Evolutionary conservation across 2,113 vertebrate genomes (phyloP), one percentile per base, ranked within the genome.

Genomic region (Lynx canadensis): DNA sequence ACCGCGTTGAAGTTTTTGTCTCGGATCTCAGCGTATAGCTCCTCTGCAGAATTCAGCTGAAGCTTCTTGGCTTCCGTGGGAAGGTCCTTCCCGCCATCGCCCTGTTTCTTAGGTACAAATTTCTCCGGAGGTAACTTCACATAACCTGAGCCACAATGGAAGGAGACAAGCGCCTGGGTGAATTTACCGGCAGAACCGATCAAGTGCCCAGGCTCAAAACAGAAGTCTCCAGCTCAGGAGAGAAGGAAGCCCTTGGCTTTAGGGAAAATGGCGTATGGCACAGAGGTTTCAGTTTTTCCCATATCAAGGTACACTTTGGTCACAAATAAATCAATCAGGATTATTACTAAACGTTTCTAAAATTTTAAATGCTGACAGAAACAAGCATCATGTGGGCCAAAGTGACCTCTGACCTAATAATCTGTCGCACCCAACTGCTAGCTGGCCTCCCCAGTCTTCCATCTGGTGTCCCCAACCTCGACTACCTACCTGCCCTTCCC

Each of bases 1-100:
- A 99, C 99, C 0, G 99, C 99, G 0, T 99, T 99, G 98, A 99
- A 99, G 97, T 99, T 99, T 98, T 99, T 99, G 98, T 99, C 99
- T 4, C 99, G 98, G 97, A 99, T 99, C 98, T 99, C 99, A 0
- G 99, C 99, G 0, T 99, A 99, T 3, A 99, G 98, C 97, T 99
- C 99, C 98, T 99, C 99, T 0, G 99, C 99, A 0, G 99, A 99
- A 96, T 99, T 99, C 81, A 99, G 99, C 98, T 99, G 99, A 31
- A 99, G 98, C 98, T 99, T 99, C 98, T 99, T 99, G 8, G 99
- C 98, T 97, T 99, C 99, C 0, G 99, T 99, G 93, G 99, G 99
- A 15, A 99, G 99, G 94, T 99, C 99, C 90, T 99, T 99, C 41
- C 99, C 99, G 0, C 99, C 97, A 41, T 99, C 99, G 0, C 99